phyloP scores from a whole-genome alignment of 2,113 vertebrate species.

The Hippocampus zosterae region DNA sequence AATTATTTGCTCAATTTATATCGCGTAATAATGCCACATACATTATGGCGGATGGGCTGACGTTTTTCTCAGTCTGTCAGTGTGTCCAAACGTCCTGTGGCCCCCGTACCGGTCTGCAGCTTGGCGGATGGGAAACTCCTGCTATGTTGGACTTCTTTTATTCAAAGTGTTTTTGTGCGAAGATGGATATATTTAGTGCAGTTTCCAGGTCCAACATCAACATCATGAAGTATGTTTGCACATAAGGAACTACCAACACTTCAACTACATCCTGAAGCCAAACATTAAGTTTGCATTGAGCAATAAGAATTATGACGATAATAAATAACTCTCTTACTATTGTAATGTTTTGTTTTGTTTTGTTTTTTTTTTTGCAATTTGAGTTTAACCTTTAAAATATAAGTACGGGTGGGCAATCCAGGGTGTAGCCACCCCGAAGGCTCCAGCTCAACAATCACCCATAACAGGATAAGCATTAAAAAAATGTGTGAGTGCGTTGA shows the following conservation, averaged over 20 bases:
- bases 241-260: neutral
- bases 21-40: too few relatives aligned
- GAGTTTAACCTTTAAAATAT: neutral
- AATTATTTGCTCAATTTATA: too few relatives aligned
- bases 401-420: neutral
- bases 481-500: neutral
- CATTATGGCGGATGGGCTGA: too few relatives aligned
- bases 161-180: constrained; percentile 32
- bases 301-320: neutral
- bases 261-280: neutral
- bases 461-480: neutral
- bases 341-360: neutral
- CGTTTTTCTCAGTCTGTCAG: too few relatives aligned
- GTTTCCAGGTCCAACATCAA: neutral
- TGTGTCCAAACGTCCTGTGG: too few relatives aligned
- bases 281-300: neutral
- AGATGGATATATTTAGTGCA: constrained; percentile 19
- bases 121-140: neutral
- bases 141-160: constrained; percentile 24
- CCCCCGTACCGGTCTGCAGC: too few relatives aligned
- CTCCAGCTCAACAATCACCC: neutral
- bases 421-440: neutral
- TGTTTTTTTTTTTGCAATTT: too few relatives aligned
- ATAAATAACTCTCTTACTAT: neutral
- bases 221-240: neutral